Percentiles rank a stretch among this genome's conserved stretches.
phyloP scores from a whole-genome alignment of 1,140 invertebrate species.

The Drosophila biarmipes region DNA sequence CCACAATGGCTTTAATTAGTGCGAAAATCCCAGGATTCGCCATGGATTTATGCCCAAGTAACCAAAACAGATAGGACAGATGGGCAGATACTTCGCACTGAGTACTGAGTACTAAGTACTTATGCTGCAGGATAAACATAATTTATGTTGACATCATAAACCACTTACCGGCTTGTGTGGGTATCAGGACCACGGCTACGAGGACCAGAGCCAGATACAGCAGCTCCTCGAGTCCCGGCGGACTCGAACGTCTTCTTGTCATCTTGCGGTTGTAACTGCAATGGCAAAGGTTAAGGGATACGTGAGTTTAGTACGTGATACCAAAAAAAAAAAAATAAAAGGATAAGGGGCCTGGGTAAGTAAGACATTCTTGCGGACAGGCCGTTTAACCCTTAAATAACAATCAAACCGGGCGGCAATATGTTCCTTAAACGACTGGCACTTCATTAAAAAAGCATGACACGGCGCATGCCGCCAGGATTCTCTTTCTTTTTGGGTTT shows the following conservation, averaged over 20 bases:
- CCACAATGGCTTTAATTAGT: constrained; percentile 70
- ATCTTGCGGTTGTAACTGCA: constrained; percentile 78
- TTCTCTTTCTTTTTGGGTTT: constrained; percentile 29
- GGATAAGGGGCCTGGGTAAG: background rate
- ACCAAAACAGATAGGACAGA: constrained; percentile 43
- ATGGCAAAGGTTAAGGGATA: constrained; percentile 12
- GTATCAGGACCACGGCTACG: constrained; percentile 67
- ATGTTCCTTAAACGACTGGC: constrained; percentile 81
- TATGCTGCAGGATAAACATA: constrained; percentile 56
- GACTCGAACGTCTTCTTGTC: constrained; percentile 84
- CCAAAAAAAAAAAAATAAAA: background rate
- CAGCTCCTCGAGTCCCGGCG: constrained; percentile 83
- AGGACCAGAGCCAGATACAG: constrained; percentile 60
- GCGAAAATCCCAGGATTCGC: constrained; percentile 19
- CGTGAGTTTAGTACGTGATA: constrained; percentile 40
- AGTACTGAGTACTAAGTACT: constrained; percentile 17
- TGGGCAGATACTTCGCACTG: constrained; percentile 7
- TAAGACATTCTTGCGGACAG: constrained; percentile 7
- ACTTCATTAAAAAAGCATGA: constrained; percentile 83
- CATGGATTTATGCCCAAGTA: constrained; percentile 43
- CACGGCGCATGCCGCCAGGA: constrained; percentile 65
- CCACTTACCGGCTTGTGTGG: constrained; percentile 83
- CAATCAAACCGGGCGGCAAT: constrained; percentile 76
- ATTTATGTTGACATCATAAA: constrained; percentile 83
- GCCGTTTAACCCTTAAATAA: constrained; percentile 75